phyloP scores from a whole-genome alignment of 2,888 invertebrate species.

The Hydroisotoma schaefferi region DNA sequence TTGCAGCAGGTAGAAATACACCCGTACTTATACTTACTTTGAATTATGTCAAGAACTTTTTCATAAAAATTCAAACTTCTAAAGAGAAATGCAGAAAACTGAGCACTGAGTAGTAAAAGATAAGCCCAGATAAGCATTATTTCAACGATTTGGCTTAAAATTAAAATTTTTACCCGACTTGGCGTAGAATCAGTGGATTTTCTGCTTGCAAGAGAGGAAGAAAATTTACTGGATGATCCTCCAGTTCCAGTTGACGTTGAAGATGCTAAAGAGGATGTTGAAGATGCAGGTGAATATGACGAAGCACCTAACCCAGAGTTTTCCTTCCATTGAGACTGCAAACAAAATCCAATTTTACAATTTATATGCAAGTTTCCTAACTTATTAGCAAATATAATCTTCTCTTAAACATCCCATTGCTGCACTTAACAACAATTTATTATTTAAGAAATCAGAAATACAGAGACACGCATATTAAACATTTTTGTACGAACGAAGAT shows the following conservation, averaged over 20 bases:
- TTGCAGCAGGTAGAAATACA: too few species aligned
- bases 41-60: too few species aligned
- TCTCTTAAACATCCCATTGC: too few species aligned
- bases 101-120: neutral
- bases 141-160: neutral
- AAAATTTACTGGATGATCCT: constrained; percentile 22
- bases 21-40: too few species aligned
- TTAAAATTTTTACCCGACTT: constrained; percentile 19
- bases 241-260: constrained; percentile 26
- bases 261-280: constrained; percentile 26
- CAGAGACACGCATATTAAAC: too few species aligned
- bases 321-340: constrained; percentile 22
- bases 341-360: neutral
- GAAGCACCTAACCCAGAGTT: constrained; percentile 24
- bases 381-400: too few species aligned
- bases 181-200: constrained; percentile 23
- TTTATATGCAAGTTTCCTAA: too few species aligned
- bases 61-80: too few species aligned
- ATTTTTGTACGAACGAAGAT: too few species aligned
- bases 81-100: neutral
- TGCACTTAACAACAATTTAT: too few species aligned
- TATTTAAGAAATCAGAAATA: too few species aligned
- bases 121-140: neutral
- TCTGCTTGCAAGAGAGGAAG: constrained; percentile 17
- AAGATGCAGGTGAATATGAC: constrained; percentile 29